phyloP scores from a whole-genome alignment of 2,888 invertebrate genomes.

The Diploptera punctata region DNA sequence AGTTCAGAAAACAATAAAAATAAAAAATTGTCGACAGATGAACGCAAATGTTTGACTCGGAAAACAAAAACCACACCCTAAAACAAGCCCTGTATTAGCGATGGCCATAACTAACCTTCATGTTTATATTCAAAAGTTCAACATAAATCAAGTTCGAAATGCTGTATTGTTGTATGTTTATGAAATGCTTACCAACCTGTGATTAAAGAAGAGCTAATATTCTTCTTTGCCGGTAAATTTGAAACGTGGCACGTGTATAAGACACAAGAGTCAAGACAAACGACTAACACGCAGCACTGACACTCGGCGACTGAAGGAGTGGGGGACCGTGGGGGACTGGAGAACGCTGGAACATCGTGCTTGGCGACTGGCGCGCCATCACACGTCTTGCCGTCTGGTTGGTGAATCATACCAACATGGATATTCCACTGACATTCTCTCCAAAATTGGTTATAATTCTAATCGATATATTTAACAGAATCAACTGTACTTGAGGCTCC shows the following conservation, averaged over 20 bases:
- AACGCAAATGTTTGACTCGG: neutral
- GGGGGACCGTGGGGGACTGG: neutral
- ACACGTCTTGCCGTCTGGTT: neutral
- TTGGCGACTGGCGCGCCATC: neutral
- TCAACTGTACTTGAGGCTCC: too few relatives aligned
- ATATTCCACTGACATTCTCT: too few relatives aligned
- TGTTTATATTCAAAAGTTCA: too few relatives aligned
- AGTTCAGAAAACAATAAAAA: too few relatives aligned
- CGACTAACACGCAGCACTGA: neutral
- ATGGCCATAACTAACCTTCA: too few relatives aligned
- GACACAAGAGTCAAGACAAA: neutral
- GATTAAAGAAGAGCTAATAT: neutral
- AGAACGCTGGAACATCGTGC: neutral
- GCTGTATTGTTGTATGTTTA: too few relatives aligned
- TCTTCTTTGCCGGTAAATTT: constrained; percentile 4
- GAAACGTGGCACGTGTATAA: constrained; percentile 16
- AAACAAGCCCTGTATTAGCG: too few relatives aligned
- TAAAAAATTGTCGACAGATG: too few relatives aligned
- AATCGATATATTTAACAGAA: too few relatives aligned
- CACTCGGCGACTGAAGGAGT: constrained; percentile 19
- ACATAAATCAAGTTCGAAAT: too few relatives aligned
- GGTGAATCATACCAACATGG: constrained; percentile 10
- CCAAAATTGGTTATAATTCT: too few relatives aligned
- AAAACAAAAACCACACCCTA: constrained; percentile 28
- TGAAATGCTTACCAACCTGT: constrained; percentile 1